A percentile compares a stretch with the other conserved stretches of the same genome.
These are phyloP conservation scores for Diadegma fenestrale DNA, from an alignment of 2,888 invertebrate genomes.

Conservation along the genomic window DNA sequence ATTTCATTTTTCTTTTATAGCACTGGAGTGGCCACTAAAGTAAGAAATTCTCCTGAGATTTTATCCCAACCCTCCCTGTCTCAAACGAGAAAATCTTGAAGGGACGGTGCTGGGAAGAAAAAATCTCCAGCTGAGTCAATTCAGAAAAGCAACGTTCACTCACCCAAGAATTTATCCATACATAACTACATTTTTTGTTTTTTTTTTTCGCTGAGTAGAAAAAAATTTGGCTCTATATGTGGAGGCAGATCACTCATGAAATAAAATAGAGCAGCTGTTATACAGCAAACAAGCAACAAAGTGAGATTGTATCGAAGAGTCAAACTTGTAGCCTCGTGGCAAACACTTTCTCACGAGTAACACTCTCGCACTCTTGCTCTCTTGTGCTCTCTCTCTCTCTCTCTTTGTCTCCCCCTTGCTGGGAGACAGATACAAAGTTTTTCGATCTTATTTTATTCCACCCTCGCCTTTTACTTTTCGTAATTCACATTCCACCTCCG, in stretches of 20 bases:
- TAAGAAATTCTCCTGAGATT: slow-evolving; percentile 29
- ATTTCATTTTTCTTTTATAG: slow-evolving; percentile 24
- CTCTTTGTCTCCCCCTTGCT: not conserved
- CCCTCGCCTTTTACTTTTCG: slow-evolving; percentile 1
- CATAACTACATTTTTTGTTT: slow-evolving; percentile 13
- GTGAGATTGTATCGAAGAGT: slow-evolving; percentile 37
- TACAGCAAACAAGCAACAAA: not conserved
- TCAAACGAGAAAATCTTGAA: slow-evolving; percentile 7
- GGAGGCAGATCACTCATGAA: not conserved
- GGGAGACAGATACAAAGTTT: not conserved
- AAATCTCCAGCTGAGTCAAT: not conserved
- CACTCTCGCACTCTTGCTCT: not conserved
- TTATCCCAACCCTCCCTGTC: slow-evolving; percentile 1
- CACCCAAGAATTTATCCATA: slow-evolving; percentile 2
- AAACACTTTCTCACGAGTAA: not conserved
- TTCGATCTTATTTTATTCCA: not conserved
- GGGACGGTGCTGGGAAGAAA: not conserved
- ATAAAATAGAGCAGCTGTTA: slow-evolving; percentile 12
- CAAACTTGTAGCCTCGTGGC: not conserved
- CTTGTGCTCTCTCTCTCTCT: too few species aligned
- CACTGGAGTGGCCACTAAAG: not conserved
- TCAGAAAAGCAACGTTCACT: not conserved
- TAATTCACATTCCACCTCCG: not conserved
- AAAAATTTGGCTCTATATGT: not conserved
- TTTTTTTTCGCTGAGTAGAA: slow-evolving; percentile 8